Evolutionary conservation across 2,113 vertebrate species (phyloP), one percentile per base, ranked within the genome.

Genomic region (Micromys minutus): DNA sequence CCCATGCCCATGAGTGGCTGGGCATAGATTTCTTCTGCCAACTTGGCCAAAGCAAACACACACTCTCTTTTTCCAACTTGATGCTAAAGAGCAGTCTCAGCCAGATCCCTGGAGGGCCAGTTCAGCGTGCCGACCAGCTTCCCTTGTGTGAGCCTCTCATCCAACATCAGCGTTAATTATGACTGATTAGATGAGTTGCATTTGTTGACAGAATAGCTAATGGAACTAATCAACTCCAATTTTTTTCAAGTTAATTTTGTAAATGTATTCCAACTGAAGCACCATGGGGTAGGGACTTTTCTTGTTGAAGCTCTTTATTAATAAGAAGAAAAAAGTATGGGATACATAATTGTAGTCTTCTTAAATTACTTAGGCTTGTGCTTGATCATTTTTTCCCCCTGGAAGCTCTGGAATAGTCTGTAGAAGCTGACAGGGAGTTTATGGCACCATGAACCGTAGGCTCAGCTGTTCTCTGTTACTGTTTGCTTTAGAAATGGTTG

Each of bases 151-250:
- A 74, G 45, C 61, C 57, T 96, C 94, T 97, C 95, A 96, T 97
- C 96, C 92, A 50, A 94, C 90, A 95, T 94, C 94, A 94, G 72
- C 65, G 81, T 88, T 98, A 96, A 97, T 97, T 97, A 97, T 94
- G 94, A 96, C 94, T 97, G 97, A 98, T 98, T 96, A 97, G 94
- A 71, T 81, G 92, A 92, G 69, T 3, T 94, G 96, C 88, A 83
- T 97, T 97, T 98, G 97, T 97, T 97, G 97, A 97, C 94, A 96
- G 97, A 97, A 96, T 96, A 96, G 87, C 93, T 96, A 97, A 97
- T 97, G 90, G 52, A 89, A 94, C 96, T 96, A 98, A 98, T 97
- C 97, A 97, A 95, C 94, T 97, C 85, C 92, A 94, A 55, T 80
- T 90, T 96, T 97, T 96, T 96, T 93, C 90, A 75, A 96, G 94